phyloP scores from a whole-genome alignment of 2,113 vertebrate genomes.

The Melanotaenia duboulayi region DNA sequence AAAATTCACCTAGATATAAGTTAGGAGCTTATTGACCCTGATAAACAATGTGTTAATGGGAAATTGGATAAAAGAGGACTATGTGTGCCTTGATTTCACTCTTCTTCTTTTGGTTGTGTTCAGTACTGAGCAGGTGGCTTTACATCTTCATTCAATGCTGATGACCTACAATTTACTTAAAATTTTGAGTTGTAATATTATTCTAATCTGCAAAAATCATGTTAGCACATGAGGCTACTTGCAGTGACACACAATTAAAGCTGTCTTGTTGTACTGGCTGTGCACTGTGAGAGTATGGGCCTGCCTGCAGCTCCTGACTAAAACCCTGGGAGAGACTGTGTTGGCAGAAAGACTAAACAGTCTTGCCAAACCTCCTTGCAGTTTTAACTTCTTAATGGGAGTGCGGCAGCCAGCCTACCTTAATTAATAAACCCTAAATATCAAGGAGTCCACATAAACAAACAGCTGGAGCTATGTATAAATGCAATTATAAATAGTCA shows the following conservation, averaged over 20 bases:
- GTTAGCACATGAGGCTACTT: constrained; percentile 2
- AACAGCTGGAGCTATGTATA: constrained; percentile 17
- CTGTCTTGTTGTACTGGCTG: constrained; percentile 33
- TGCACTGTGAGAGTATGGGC: constrained; percentile 28
- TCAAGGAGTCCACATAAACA: constrained; percentile 59
- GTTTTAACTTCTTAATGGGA: constrained; percentile 73
- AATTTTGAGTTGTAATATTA: constrained; percentile 8
- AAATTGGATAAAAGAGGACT: too few relatives aligned
- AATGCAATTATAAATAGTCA: constrained; percentile 29
- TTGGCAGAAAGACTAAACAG: constrained; percentile 66
- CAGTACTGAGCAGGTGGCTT: too few relatives aligned
- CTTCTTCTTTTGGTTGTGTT: too few relatives aligned
- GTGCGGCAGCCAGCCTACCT: constrained; percentile 63
- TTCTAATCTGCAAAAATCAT: constrained; percentile 27
- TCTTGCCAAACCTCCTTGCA: constrained; percentile 68
- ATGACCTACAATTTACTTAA: not conserved
- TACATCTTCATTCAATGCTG: too few relatives aligned
- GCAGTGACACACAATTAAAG: constrained; percentile 21
- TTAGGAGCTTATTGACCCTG: too few relatives aligned
- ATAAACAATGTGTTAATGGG: too few relatives aligned
- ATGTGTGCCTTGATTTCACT: too few relatives aligned
- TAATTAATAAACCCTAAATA: constrained; percentile 73
- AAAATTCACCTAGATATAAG: too few relatives aligned
- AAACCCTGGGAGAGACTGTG: constrained; percentile 65
- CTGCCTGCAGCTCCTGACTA: constrained; percentile 46